Percentiles rank a stretch among this genome's conserved stretches.
These are phyloP conservation scores for Hydractinia symbiolongicarpus DNA, from an alignment of 30 jellyfish, hydroid and myxozoan species.

Conservation along the genomic window DNA sequence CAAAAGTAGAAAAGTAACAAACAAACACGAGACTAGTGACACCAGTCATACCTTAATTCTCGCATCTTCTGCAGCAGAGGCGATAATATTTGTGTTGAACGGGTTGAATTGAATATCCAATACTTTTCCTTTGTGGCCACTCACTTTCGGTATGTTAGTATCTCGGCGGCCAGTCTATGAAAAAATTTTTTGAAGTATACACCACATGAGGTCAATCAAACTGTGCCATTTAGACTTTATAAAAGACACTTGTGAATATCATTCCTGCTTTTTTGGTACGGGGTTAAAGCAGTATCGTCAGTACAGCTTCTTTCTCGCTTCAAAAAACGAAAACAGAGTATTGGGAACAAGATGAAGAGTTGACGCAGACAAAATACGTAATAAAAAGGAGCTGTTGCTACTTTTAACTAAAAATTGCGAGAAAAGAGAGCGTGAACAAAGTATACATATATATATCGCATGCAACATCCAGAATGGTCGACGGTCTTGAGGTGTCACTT, in stretches of 20 bases:
- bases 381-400: too few relatives aligned
- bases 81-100: conserved; percentile 64
- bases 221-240: neutral
- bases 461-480: too few relatives aligned
- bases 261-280: neutral
- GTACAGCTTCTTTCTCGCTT: neutral
- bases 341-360: too few relatives aligned
- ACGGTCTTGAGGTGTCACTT: too few relatives aligned
- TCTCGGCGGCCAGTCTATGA: conserved; percentile 72
- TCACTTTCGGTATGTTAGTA: conserved; percentile 43
- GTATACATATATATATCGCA: too few relatives aligned
- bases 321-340: too few relatives aligned
- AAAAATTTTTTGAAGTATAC: neutral
- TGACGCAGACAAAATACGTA: too few relatives aligned
- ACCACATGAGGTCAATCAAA: neutral
- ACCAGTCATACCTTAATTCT: conserved; percentile 52
- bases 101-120: conserved; percentile 78
- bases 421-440: too few relatives aligned
- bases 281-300: neutral
- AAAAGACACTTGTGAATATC: too few relatives aligned
- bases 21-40: too few relatives aligned
- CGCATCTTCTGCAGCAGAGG: conserved; percentile 81
- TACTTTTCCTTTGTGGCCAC: conserved; percentile 63
- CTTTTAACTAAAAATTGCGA: too few relatives aligned
- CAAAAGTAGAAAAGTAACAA: too few relatives aligned